These are phyloP conservation scores for Herpetotheres cachinnans DNA, from an alignment of 2,113 vertebrate genomes.

Conservation along the genomic window DNA sequence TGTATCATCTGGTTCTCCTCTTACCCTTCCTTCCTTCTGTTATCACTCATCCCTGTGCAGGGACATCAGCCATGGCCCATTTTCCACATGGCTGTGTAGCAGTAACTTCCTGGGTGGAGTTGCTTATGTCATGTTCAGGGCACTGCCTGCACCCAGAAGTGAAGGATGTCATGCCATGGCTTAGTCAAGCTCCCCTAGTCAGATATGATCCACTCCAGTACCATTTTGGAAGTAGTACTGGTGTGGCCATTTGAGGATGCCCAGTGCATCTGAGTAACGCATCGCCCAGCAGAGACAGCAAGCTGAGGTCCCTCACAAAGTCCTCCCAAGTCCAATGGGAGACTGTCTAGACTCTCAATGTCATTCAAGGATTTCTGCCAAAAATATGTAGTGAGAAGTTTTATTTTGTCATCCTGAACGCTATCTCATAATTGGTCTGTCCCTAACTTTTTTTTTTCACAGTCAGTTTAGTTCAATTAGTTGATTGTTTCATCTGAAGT, in stretches of 20 bases:
- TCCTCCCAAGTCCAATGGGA: not conserved
- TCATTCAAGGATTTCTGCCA: not conserved
- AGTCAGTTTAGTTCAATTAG: not conserved
- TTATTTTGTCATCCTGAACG: not conserved
- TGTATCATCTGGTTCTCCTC: not conserved
- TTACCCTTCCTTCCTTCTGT: not conserved
- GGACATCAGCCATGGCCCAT: not conserved
- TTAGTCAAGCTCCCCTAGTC: not conserved
- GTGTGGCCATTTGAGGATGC: not conserved
- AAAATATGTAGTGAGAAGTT: not conserved
- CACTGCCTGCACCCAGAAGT: not conserved
- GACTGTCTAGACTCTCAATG: not conserved
- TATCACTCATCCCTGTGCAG: not conserved
- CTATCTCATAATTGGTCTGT: not conserved
- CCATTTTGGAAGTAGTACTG: not conserved
- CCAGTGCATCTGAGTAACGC: not conserved
- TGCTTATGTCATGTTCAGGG: not conserved
- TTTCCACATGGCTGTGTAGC: not conserved
- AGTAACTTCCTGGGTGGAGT: not conserved
- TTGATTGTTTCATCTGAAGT: not conserved
- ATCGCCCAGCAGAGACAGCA: not conserved
- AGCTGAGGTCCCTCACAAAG: not conserved
- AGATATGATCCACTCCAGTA: not conserved
- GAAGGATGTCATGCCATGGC: not conserved
- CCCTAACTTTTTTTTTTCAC: not conserved